Evolutionary conservation across 2,797 vertebrate species (phyloP), one percentile per base, ranked within the genome.

Genomic region (Okamejei kenojei): DNA sequence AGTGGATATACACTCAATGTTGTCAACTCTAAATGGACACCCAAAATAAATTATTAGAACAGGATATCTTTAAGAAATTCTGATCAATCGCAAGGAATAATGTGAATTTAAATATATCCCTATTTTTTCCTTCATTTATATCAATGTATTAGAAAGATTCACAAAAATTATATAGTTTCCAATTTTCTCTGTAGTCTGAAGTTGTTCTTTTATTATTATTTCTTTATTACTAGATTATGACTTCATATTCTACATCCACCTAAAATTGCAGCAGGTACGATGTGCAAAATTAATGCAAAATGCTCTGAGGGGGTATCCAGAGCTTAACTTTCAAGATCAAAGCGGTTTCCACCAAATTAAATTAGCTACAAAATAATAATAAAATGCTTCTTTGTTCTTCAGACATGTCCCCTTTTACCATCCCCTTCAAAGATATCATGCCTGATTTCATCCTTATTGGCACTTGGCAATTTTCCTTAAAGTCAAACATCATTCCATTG

Each of bases 1-100:
- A 98, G 97, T 0, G 98, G 98, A 94, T 98, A 99, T 95, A 98
- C 94, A 96, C 96, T 99, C 94, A 99, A 96, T 93, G 97, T 95
- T 93, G 96, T 95, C 94, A 99, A 96, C 95, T 97, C 98, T 99
- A 95, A 93, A 95, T 95, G 96, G 93, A 95, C 78, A 94, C 9
- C 29, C 81, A 84, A 86, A 90, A 76, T 65, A 84, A 86, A 63
- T 58, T 38, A 68, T 93, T 82, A 61, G 63, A 58, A 88, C 61
- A 35, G 61, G n/a, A 19, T 21, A 65, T 65, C 61, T 38, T 68
- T 21, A 78, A 90, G n/a, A 73, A 73, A 80, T 65, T n/a, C 7
- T 13, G 38, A 6, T 80, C 26, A 82, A 84, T 1, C 58, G 63
- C 63, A 54, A 68, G 35, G 76, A 68, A 21, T 7, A 82, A 38